Percentiles rank a stretch among this genome's conserved stretches.
These are phyloP conservation scores for Ptychobarbus kaznakovi DNA, from an alignment of 2,797 vertebrate genomes.

Conservation along the genomic window DNA sequence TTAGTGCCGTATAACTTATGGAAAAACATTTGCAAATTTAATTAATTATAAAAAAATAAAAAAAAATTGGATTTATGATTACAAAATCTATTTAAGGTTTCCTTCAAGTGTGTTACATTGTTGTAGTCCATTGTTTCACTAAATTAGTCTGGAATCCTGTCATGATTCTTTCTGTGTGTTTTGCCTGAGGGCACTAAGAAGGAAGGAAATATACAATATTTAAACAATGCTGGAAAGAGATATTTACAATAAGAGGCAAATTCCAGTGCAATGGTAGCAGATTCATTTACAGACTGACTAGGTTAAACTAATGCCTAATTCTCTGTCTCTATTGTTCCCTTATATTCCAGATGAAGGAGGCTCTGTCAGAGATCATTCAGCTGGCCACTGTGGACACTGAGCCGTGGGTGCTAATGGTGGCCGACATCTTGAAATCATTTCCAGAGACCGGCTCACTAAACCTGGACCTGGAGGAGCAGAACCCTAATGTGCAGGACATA, in stretches of 20 bases:
- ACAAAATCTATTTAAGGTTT: background rate
- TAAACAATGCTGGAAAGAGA: background rate
- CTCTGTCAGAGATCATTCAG: constrained; percentile 95
- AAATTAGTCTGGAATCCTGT: background rate
- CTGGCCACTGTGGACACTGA: constrained; percentile 95
- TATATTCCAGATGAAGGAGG: constrained; percentile 91
- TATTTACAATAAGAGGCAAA: background rate
- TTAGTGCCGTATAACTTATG: background rate
- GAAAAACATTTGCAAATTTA: background rate
- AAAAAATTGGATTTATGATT: background rate
- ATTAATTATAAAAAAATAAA: background rate
- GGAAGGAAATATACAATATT: background rate
- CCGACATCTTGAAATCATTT: constrained; percentile 97
- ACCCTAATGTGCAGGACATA: constrained; percentile 97
- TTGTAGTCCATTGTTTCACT: background rate
- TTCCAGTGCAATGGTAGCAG: background rate
- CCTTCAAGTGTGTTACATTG: background rate
- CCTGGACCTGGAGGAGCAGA: constrained; percentile 97
- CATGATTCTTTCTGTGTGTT: background rate
- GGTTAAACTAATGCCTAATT: background rate
- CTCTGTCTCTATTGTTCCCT: background rate
- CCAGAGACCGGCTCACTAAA: constrained; percentile 97
- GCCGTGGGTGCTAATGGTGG: constrained; percentile 99
- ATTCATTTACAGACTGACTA: background rate
- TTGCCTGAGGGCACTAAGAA: background rate